Evolutionary conservation across 2,797 vertebrate species (phyloP).

Genomic region (Hylomyscus alleni): DNA sequence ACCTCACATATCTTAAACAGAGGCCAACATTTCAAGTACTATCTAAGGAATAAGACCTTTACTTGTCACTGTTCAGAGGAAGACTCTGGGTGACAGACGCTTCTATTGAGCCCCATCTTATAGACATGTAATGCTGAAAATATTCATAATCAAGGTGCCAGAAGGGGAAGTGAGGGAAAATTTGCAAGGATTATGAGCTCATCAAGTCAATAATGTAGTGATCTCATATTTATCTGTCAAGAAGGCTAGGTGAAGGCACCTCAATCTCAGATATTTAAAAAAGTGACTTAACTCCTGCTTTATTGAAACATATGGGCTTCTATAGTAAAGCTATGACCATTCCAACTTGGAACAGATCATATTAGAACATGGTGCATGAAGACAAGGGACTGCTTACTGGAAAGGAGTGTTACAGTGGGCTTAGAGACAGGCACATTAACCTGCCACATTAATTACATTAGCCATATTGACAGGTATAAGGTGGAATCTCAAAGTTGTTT

Average conservation of each 20-base stretch:
- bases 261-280: not conserved
- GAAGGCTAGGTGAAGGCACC: not conserved
- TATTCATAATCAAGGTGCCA: not conserved
- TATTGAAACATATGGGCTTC: too few species aligned
- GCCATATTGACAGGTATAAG: not conserved
- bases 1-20: not conserved
- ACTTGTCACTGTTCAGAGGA: not conserved
- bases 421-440: not conserved
- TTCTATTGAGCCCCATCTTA: not conserved
- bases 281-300: not conserved
- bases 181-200: not conserved
- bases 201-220: not conserved
- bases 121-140: not conserved
- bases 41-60: not conserved
- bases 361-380: not conserved
- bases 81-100: not conserved
- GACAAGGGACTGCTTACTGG: not conserved
- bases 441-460: not conserved
- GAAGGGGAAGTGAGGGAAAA: not conserved
- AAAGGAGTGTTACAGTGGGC: not conserved
- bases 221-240: not conserved
- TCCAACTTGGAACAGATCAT: not conserved
- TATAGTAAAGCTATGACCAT: not conserved
- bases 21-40: conserved; percentile 24
- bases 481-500: not conserved